Evolutionary conservation across 2,797 vertebrate genomes (phyloP), one percentile per base, ranked within the genome.

Genomic region (Coregonus suidteri): DNA sequence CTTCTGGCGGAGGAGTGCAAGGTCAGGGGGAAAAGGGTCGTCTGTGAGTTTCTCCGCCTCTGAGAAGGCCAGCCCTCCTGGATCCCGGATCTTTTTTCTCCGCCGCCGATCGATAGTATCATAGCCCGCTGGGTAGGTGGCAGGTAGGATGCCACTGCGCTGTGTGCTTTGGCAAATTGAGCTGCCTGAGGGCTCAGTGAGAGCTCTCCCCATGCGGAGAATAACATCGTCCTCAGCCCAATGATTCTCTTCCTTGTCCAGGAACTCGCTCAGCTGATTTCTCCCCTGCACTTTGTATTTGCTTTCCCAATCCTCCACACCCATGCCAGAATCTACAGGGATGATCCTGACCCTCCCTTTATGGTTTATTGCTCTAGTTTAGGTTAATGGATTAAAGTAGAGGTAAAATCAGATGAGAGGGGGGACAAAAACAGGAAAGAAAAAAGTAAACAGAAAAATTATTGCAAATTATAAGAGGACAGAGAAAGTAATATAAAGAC

Each of bases 311-410:
- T 96, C 93, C 77, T 97, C 95, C 82, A 90, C 93, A 80, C 94
- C 94, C 93, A 93, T 93, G 84, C 95, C 95, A 79, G 91, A 94
- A 87, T 97, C 94, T 90, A 95, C 92, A 62, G 96, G 95, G 91
- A 98, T 94, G 85, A 97, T 97, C 87, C 94, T 96, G 91, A 97
- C 94, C 90, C 92, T 96, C 84, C 93, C 93, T 84, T 90, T 95
- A n/a, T 92, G 89, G 79, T 93, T 94, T 82, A 91, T 77, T 72
- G 84, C 89, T 92, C 97, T 99, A 73, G 52, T 34, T 53, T 90
- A 80, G 73, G 73, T 47, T 37, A 9, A 73, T 65, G 54, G 11
- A 54, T 79, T 62, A 75, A 85, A 41, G 18, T 56, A 5, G 73
- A 79, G 80, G 79, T 16, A 79, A 74, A 88, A 81, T 73, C 69